phyloP scores from a whole-genome alignment of 2,113 vertebrate genomes.

The Egretta garzetta region DNA sequence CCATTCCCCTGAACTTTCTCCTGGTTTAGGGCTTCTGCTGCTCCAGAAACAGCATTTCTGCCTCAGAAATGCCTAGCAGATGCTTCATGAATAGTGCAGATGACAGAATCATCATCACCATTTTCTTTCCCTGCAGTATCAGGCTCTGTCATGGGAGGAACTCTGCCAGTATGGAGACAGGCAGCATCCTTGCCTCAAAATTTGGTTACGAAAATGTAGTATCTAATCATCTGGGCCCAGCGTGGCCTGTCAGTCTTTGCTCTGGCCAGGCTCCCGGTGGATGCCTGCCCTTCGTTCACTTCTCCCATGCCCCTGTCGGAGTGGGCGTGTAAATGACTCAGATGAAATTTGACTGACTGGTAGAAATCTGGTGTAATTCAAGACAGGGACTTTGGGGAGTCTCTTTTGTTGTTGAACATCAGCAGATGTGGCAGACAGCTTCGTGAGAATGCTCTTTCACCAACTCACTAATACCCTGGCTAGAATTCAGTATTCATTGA shows the following conservation, averaged over 20 bases:
- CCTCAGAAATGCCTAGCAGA: background rate
- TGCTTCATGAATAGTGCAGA: background rate
- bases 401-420: background rate
- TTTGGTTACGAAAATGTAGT: background rate
- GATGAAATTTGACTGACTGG: slow-evolving; percentile 38
- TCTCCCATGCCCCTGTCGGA: background rate
- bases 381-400: background rate
- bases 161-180: background rate
- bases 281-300: background rate
- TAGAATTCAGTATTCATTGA: slow-evolving; percentile 19
- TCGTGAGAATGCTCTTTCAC: background rate
- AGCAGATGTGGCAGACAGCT: background rate
- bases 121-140: background rate
- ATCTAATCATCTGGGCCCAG: background rate
- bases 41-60: background rate
- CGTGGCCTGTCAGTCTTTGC: background rate
- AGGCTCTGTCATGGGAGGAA: background rate
- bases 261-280: background rate
- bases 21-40: background rate
- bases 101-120: background rate
- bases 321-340: slow-evolving; percentile 2
- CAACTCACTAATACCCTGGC: background rate
- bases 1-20: rapidly evolving
- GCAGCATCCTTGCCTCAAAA: background rate
- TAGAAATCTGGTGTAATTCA: slow-evolving; percentile 8